These are phyloP conservation scores for Drosophila lutescens DNA, from an alignment of 2,888 invertebrate genomes.

Conservation along the genomic window DNA sequence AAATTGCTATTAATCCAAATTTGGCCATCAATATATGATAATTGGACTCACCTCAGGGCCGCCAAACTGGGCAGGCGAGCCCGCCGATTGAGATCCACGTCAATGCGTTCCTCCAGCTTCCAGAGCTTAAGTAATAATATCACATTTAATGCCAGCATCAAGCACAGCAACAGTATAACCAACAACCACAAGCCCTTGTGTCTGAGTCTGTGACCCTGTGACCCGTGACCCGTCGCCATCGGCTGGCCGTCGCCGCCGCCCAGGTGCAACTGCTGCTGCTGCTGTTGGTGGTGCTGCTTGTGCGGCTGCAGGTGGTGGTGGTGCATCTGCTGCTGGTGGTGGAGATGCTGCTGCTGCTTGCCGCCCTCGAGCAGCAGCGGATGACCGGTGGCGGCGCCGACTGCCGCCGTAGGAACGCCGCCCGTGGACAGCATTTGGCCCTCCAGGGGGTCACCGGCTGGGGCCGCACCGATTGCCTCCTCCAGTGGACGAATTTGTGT, in stretches of 20 bases:
- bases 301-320: slow-evolving; percentile 28
- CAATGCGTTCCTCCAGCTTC: slow-evolving; percentile 87
- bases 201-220: slow-evolving; percentile 50
- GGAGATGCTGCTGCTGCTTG: slow-evolving; percentile 38
- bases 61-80: slow-evolving; percentile 81
- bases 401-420: slow-evolving; percentile 51
- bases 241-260: slow-evolving; percentile 46
- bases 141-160: slow-evolving; percentile 89
- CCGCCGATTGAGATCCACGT: slow-evolving; percentile 80
- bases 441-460: slow-evolving; percentile 53
- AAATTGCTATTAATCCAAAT: not conserved
- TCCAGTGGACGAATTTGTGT: slow-evolving; percentile 82
- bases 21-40: not conserved
- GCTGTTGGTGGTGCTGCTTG: slow-evolving; percentile 26
- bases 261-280: slow-evolving; percentile 47
- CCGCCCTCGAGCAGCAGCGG: slow-evolving; percentile 45
- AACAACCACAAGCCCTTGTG: slow-evolving; percentile 84
- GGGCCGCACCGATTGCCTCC: slow-evolving; percentile 65
- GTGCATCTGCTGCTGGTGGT: slow-evolving; percentile 27
- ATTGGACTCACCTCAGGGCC: slow-evolving; percentile 76
- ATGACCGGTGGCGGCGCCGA: slow-evolving; percentile 49
- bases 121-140: slow-evolving; percentile 93
- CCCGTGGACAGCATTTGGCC: slow-evolving; percentile 54
- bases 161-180: slow-evolving; percentile 86
- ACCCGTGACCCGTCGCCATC: slow-evolving; percentile 43